These are phyloP conservation scores for Cichlasoma orientale DNA, from an alignment of 2,797 vertebrate genomes.

Conservation along the genomic window DNA sequence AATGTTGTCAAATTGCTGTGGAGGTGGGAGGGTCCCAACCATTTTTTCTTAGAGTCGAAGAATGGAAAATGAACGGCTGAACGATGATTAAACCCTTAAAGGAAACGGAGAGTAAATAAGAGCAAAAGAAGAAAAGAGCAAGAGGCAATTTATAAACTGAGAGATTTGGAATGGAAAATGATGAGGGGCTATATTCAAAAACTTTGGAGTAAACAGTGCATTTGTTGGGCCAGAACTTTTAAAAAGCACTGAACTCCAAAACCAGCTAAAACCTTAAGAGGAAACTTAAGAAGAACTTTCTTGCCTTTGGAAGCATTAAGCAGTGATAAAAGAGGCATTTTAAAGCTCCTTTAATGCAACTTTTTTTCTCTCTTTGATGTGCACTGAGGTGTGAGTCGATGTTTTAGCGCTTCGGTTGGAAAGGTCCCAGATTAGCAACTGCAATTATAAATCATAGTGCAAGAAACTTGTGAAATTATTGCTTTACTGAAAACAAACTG, in stretches of 20 bases:
- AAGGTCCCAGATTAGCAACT: background rate
- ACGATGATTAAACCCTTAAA: background rate
- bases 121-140: background rate
- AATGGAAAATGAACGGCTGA: slow-evolving; percentile 11
- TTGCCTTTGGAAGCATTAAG: background rate
- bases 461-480: background rate
- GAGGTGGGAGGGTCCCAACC: background rate
- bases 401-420: background rate
- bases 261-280: background rate
- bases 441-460: background rate
- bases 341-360: background rate
- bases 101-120: background rate
- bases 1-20: slow-evolving; percentile 19
- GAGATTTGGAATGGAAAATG: slow-evolving; percentile 19
- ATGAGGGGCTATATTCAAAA: slow-evolving; percentile 6
- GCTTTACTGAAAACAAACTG: background rate
- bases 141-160: background rate
- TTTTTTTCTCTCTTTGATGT: background rate
- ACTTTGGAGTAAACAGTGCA: background rate
- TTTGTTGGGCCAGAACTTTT: background rate
- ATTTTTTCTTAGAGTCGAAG: background rate
- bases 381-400: background rate
- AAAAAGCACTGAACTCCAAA: background rate
- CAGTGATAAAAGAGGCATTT: background rate
- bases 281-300: background rate